Conservation (phyloP, 2,113 vertebrate species). For the Polypterus senegalus region DNA sequence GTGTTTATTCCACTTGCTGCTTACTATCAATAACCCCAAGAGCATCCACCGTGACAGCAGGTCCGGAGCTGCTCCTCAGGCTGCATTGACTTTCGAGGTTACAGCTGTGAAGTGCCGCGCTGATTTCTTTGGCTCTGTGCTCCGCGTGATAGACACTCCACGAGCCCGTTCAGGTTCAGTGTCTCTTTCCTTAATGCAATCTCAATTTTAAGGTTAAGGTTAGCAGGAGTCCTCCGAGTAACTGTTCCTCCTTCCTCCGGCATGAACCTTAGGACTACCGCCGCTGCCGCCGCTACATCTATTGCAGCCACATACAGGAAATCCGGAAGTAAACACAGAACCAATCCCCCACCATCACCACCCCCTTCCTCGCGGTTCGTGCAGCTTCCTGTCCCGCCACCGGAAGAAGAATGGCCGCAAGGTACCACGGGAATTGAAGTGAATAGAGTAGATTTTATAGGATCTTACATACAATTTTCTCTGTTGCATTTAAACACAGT, state of each 20-base stretch:
- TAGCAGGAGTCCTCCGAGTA: constrained; percentile 8
- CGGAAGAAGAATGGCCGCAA: neutral
- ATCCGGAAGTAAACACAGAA: constrained; percentile 77
- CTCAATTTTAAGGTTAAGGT: no score
- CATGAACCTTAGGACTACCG: constrained; percentile 35
- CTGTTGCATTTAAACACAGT: no score
- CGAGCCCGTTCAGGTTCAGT: constrained; percentile 10
- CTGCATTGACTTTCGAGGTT: constrained; percentile 19
- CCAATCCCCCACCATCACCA: constrained; percentile 27
- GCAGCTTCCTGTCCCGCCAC: constrained; percentile 8
- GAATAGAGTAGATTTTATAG: no score
- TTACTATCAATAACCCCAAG: constrained; percentile 10
- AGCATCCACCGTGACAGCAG: constrained; percentile 23
- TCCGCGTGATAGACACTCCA: neutral
- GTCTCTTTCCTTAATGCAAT: neutral
- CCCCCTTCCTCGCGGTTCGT: constrained; percentile 16
- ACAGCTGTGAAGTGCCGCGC: constrained; percentile 6
- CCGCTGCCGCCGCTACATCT: constrained; percentile 30
- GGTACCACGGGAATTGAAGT: constrained; percentile 19
- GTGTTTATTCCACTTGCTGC: constrained; percentile 8
- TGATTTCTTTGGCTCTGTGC: constrained; percentile 10
- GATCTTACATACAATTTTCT: no score
- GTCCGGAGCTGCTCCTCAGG: constrained; percentile 12
- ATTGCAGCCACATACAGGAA: constrained; percentile 41
- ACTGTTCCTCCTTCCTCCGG: constrained; percentile 34